Conservation (phyloP, 2,888 invertebrate species). For the Deilephila porcellus region DNA sequence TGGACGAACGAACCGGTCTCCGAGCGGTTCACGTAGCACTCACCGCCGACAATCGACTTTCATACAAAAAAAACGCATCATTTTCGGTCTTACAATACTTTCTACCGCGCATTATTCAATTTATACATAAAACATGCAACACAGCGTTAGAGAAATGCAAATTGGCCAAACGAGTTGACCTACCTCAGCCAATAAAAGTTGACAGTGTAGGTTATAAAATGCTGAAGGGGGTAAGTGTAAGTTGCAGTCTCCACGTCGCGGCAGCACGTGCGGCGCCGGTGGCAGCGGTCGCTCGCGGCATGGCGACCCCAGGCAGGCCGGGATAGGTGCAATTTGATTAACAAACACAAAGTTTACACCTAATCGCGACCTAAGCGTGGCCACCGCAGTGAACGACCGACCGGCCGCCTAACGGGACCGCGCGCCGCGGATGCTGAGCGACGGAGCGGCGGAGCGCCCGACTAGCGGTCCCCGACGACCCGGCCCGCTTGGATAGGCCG, state of each 20-base stretch:
- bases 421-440: slow-evolving; percentile 81
- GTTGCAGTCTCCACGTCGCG: slow-evolving; percentile 29
- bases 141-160: slow-evolving; percentile 31
- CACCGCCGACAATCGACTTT: slow-evolving; percentile 73
- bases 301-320: slow-evolving; percentile 83
- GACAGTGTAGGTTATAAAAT: slow-evolving; percentile 19
- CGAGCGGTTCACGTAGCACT: slow-evolving; percentile 68
- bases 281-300: slow-evolving; percentile 50
- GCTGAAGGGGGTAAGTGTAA: slow-evolving; percentile 34
- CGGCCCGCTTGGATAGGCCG: slow-evolving; percentile 84
- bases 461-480: slow-evolving; percentile 77
- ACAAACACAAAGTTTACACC: slow-evolving; percentile 81
- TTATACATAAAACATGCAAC: slow-evolving; percentile 28
- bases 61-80: slow-evolving; percentile 57
- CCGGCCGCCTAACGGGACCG: slow-evolving; percentile 77
- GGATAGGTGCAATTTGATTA: slow-evolving; percentile 85
- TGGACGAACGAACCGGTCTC: slow-evolving; percentile 79
- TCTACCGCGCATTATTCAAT: slow-evolving; percentile 28
- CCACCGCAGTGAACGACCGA: slow-evolving; percentile 81
- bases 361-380: slow-evolving; percentile 84
- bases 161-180: slow-evolving; percentile 38
- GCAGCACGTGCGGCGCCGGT: slow-evolving; percentile 48
- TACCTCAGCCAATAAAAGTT: slow-evolving; percentile 39
- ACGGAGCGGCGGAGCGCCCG: slow-evolving; percentile 71
- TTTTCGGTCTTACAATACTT: slow-evolving; percentile 27